Conservation (phyloP, 2,888 invertebrate genomes). For the Ethmia dodecea region DNA sequence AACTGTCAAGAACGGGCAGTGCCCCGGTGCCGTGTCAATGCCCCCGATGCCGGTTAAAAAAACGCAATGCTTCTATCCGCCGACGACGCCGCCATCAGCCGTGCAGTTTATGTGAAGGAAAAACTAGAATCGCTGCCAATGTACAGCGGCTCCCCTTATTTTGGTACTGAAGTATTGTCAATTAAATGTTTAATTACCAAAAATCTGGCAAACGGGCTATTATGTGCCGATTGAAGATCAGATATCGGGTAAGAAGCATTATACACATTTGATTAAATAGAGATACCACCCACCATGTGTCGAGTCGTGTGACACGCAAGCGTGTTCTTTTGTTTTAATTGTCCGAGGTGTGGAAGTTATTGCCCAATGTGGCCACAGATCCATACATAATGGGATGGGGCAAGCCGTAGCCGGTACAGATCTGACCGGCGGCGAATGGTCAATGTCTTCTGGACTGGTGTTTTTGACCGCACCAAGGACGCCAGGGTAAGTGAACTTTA, state of each 20-base stretch:
- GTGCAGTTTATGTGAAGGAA: slow-evolving; percentile 35
- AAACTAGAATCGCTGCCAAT: slow-evolving; percentile 4
- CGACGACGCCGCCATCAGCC: slow-evolving; percentile 44
- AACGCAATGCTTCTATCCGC: slow-evolving; percentile 65
- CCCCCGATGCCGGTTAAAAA: slow-evolving; percentile 70
- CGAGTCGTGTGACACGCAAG: slow-evolving; percentile 58
- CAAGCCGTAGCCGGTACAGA: slow-evolving; percentile 41
- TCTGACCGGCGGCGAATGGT: slow-evolving; percentile 31
- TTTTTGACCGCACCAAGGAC: slow-evolving; percentile 69
- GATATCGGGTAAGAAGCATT: too few relatives aligned
- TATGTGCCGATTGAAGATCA: too few relatives aligned
- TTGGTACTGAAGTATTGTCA: too few relatives aligned
- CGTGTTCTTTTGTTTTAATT: slow-evolving; percentile 59
- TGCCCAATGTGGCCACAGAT: slow-evolving; percentile 52
- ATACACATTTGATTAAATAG: too few relatives aligned
- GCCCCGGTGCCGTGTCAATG: slow-evolving; percentile 71
- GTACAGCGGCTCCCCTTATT: slow-evolving; percentile 27
- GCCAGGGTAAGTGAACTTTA: slow-evolving; percentile 54
- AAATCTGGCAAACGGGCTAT: too few relatives aligned
- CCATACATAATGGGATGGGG: slow-evolving; percentile 37
- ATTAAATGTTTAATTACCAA: too few relatives aligned
- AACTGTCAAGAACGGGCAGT: slow-evolving; percentile 77
- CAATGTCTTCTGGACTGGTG: slow-evolving; percentile 56
- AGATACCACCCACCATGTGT: slow-evolving; percentile 39
- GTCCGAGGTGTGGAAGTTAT: slow-evolving; percentile 62